Base-by-base conservation (phyloP, 2,888 invertebrate species). In the Plagodis pulveraria region DNA sequence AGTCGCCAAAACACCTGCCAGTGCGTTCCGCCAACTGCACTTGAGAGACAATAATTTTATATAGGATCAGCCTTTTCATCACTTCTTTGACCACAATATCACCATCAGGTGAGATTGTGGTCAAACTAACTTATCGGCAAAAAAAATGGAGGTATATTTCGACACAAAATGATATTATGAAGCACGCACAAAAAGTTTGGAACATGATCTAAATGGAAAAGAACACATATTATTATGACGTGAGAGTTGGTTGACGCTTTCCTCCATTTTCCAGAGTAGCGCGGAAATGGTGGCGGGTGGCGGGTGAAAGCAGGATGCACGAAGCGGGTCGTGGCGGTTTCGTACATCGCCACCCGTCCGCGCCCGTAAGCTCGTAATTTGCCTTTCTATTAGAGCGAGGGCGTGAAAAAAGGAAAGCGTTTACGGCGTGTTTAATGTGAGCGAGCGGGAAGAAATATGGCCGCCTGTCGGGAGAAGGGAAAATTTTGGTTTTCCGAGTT, bases 331-430 rank as follows among this genome's bases (percentile, higher is more conserved):
- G 81, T 77, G 78, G 91, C 83, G 91, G 91, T 91, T 91, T 89
- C 87, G 87, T 87, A 91, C 91, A 91, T 90, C 89, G 91, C 90
- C 89, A 89, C 91, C 91, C 91, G 91, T 91, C 91, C 89, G 91
- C 91, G 90, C 89, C 88, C 89, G 91, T 91, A 92, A 92, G 91
- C 91, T 91, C 91, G 91, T 92, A 91, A 92, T 92, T 92, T 91
- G 92, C 91, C 92, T 92, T 92, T 92, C 92, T 92, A 92, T 92
- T 92, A 92, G 89, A 91, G 86, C 82, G 91, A 91, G 92, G 92
- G 92, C 91, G 92, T 92, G 91, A 91, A 92, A 92, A 92, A 92
- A 91, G 91, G 92, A 92, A 92, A 92, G 92, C 92, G 89, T 91
- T 92, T 92, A 92, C 91, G 91, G 92, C 73, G 88, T 91, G 91